Conservation (phyloP, 1,140 invertebrate genomes). For the Saccostrea echinata region DNA sequence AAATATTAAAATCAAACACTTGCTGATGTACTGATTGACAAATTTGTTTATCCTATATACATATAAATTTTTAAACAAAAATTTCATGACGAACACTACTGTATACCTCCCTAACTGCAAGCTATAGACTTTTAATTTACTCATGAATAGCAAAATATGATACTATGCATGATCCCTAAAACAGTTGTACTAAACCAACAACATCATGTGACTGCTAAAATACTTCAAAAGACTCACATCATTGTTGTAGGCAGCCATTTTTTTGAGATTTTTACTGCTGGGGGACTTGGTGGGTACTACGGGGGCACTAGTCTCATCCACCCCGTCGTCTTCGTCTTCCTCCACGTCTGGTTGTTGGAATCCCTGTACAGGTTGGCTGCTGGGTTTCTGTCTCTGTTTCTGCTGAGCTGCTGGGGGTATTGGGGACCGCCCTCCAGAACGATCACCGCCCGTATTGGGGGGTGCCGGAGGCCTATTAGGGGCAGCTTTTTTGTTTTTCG, state of each 20-base stretch:
- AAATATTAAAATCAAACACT: too few relatives aligned
- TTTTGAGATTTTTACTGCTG: slow-evolving; percentile 36
- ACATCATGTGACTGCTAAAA: too few relatives aligned
- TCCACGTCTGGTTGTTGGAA: slow-evolving; percentile 28
- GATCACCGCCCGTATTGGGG: neutral
- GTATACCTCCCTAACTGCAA: too few relatives aligned
- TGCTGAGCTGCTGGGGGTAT: neutral
- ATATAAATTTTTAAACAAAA: too few relatives aligned
- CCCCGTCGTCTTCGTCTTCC: slow-evolving; percentile 20
- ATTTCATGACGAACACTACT: too few relatives aligned
- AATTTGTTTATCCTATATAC: too few relatives aligned
- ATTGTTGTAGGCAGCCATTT: neutral
- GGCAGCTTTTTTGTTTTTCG: slow-evolving; percentile 28
- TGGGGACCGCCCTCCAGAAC: slow-evolving; percentile 2
- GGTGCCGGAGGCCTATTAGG: neutral
- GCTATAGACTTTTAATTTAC: too few relatives aligned
- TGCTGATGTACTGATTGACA: too few relatives aligned
- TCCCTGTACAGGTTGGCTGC: neutral
- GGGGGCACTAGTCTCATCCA: slow-evolving; percentile 29
- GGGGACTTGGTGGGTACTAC: slow-evolving; percentile 31
- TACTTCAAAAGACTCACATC: neutral
- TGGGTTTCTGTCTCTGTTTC: slow-evolving; percentile 13
- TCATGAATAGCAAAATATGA: too few relatives aligned
- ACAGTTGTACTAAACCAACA: too few relatives aligned
- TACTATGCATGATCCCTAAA: too few relatives aligned